A percentile compares a stretch with the other conserved stretches of the same genome.
Evolutionary conservation across 2,113 vertebrate species (phyloP).

Genomic region (Pygoscelis adeliae): DNA sequence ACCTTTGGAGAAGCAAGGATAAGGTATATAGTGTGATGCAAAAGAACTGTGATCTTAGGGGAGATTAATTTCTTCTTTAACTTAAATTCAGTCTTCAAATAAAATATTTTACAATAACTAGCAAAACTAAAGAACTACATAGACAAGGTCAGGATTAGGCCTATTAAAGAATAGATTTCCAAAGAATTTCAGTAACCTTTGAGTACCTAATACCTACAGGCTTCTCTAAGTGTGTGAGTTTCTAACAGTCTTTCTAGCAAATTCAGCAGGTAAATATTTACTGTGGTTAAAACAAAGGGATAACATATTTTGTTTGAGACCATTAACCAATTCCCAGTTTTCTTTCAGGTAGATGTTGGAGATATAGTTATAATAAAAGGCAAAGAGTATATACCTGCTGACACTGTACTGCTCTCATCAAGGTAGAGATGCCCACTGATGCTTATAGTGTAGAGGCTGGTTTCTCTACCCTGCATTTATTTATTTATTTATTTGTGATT

Average conservation of each 20-base stretch:
- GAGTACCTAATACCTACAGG: neutral
- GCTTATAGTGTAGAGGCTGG: conserved; percentile 80
- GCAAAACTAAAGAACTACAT: neutral
- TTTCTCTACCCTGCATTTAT: conserved; percentile 83
- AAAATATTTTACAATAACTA: neutral
- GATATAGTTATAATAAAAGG: conserved; percentile 98
- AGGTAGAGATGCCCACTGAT: conserved; percentile 88
- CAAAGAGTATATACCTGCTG: conserved; percentile 96
- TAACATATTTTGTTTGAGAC: conserved; percentile 69
- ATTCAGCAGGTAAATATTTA: conserved; percentile 41
- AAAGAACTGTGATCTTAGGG: neutral
- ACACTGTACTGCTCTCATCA: conserved; percentile 95
- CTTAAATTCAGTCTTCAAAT: neutral
- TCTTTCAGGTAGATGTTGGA: conserved; percentile 97
- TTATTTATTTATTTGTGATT: conserved; percentile 65
- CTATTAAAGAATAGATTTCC: neutral
- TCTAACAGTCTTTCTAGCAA: neutral
- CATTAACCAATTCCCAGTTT: conserved; percentile 90
- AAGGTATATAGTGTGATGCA: neutral
- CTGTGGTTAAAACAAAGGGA: conserved; percentile 50
- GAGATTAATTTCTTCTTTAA: neutral
- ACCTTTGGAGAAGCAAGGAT: neutral
- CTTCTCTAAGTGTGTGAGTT: neutral
- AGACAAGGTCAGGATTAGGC: neutral
- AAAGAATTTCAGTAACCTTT: neutral